Base-by-base conservation (phyloP, 2,113 vertebrate species). In the Petaurus breviceps region DNA sequence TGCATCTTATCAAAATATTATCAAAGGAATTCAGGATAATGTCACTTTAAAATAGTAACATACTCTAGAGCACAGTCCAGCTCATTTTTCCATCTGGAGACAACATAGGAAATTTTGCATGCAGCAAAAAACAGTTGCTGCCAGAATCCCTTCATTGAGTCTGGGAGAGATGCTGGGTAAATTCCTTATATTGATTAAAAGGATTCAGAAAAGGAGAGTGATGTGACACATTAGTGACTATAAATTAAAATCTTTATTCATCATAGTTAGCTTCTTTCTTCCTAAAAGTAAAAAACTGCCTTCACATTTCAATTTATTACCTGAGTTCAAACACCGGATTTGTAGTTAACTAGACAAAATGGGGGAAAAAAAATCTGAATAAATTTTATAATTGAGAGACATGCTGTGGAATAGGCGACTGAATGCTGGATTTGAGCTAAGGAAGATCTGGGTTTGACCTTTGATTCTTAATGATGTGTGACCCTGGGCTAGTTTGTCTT, bases 251-350 rank as follows among this genome's bases (percentile, higher is more conserved):
- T 77, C 31, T n/a, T n/a, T n/a, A 53, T 51, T 16, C 46, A 51
- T 93, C 14, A 92, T 95, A 96, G 89, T 3, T 96, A 37, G 93
- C n/a, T 91, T 51, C 55, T 95, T 94, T 46, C 77, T 94, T 46
- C 7, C n/a, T 77, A 91, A 49, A 92, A 93, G 16, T 53, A 95
- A 95, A 94, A 55, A 37, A 57, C 94, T 94, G 93, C 94, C 96
- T 96, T 92, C 94, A 57, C 55, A 90, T 97, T 91, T 94, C 95
- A 92, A 9, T 11, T 96, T 97, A 95, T 96, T 49, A 93, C 49
- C 90, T 91, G 92, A 94, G 8, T 95, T 50, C 61, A 93, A 95
- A 97, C 54, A 92, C 31, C 90, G 51, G 51, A 49, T 95, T 96
- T 94, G 96, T 94, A 91, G 94, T 90, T 90, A 96, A 94, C 96